These are phyloP conservation scores for Conomelus anceps DNA, from an alignment of 2,888 invertebrate genomes.

Conservation along the genomic window DNA sequence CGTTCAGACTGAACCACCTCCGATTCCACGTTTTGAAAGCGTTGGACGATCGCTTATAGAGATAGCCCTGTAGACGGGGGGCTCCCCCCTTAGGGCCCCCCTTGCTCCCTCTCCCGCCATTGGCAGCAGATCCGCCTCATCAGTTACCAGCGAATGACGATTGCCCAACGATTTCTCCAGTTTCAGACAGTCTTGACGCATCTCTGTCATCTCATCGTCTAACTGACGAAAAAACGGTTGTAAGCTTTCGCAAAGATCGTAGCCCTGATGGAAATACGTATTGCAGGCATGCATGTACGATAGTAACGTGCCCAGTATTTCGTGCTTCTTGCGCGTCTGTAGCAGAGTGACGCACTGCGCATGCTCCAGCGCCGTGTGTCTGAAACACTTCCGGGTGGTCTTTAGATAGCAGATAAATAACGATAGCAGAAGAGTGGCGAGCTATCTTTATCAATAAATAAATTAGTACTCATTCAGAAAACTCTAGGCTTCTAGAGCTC, in stretches of 20 bases:
- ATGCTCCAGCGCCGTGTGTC: slow-evolving; percentile 91
- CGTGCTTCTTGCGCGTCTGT: slow-evolving; percentile 82
- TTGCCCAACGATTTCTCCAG: slow-evolving; percentile 87
- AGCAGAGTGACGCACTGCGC: slow-evolving; percentile 84
- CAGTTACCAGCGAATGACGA: slow-evolving; percentile 77
- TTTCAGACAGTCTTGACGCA: slow-evolving; percentile 61
- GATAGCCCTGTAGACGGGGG: slow-evolving; percentile 78
- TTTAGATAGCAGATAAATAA: too few relatives aligned
- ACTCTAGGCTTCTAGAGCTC: too few relatives aligned
- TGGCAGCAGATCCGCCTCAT: slow-evolving; percentile 53
- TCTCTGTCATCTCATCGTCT: slow-evolving; percentile 74
- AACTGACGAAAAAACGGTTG: slow-evolving; percentile 82
- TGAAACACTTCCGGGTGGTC: slow-evolving; percentile 87
- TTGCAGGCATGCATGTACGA: slow-evolving; percentile 91
- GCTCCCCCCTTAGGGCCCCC: slow-evolving; percentile 21
- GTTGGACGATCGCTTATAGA: slow-evolving; percentile 93
- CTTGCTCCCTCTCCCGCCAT: not conserved
- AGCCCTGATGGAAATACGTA: slow-evolving; percentile 91
- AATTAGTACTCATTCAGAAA: too few relatives aligned
- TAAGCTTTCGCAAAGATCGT: slow-evolving; percentile 82
- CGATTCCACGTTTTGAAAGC: slow-evolving; percentile 98
- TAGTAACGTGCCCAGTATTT: slow-evolving; percentile 81
- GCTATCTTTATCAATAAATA: too few relatives aligned
- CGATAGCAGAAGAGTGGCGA: too few relatives aligned
- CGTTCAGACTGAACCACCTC: slow-evolving; percentile 87